These are phyloP conservation scores for Ptyas mucosa DNA, from an alignment of 2,113 vertebrate genomes.

Conservation along the genomic window DNA sequence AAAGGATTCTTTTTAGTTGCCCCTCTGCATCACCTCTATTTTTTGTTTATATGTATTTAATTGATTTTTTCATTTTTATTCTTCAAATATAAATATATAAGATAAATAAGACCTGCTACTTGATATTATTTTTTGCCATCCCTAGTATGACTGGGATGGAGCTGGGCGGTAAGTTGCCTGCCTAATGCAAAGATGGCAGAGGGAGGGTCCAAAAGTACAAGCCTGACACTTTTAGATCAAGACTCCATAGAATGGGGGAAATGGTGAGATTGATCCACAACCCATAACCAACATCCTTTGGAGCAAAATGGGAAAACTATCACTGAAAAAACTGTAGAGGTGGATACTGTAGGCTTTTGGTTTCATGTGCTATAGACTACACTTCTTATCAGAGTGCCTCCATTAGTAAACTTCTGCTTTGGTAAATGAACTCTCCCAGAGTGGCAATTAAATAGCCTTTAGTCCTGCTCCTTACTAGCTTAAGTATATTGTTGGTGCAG, in stretches of 20 bases:
- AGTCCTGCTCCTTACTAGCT: slow-evolving; percentile 49
- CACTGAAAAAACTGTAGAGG: not conserved
- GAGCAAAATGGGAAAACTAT: not conserved
- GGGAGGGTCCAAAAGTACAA: not conserved
- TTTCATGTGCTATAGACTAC: slow-evolving; percentile 30
- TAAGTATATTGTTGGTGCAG: slow-evolving; percentile 41
- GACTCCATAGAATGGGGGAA: not conserved
- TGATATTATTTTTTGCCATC: not conserved
- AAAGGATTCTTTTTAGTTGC: not conserved
- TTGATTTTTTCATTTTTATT: not conserved
- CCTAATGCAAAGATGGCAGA: not conserved
- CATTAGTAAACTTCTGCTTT: slow-evolving; percentile 57
- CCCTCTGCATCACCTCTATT: not conserved
- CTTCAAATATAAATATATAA: not conserved
- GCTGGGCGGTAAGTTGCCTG: not conserved
- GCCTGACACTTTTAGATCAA: not conserved
- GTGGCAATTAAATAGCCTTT: slow-evolving; percentile 54
- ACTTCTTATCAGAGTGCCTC: slow-evolving; percentile 39
- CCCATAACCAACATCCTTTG: not conserved
- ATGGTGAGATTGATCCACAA: not conserved
- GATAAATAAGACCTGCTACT: not conserved
- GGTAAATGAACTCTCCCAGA: slow-evolving; percentile 64
- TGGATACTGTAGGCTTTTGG: slow-evolving; percentile 28
- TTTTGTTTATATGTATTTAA: not conserved
- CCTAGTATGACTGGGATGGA: not conserved